phyloP scores from a whole-genome alignment of 2,888 invertebrate species.

The Magallana nippona region DNA sequence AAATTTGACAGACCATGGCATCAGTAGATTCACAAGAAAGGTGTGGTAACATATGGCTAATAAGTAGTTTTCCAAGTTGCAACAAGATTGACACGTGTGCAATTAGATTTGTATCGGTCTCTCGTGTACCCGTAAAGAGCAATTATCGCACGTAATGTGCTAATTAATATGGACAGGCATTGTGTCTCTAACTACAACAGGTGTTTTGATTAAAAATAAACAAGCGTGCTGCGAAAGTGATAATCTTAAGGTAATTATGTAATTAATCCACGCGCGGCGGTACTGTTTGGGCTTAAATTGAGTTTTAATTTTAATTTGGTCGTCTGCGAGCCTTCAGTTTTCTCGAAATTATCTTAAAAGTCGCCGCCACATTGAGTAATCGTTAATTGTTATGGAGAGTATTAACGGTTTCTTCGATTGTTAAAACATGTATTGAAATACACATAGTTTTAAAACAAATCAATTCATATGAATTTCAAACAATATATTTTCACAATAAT shows the following conservation, averaged over 20 bases:
- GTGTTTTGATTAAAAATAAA: slow-evolving; percentile 5
- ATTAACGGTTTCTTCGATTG: too few relatives aligned
- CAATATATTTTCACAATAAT: too few relatives aligned
- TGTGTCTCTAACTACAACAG: background rate
- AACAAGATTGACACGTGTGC: slow-evolving; percentile 32
- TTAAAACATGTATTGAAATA: too few relatives aligned
- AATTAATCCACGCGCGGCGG: background rate
- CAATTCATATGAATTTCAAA: too few relatives aligned
- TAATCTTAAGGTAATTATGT: background rate
- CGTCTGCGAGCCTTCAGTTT: background rate
- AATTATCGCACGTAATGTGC: slow-evolving; percentile 15
- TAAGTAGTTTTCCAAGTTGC: slow-evolving; percentile 26
- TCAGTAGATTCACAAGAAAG: background rate
- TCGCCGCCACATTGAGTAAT: background rate
- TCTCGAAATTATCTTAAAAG: background rate
- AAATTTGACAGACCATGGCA: background rate
- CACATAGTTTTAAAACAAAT: too few relatives aligned
- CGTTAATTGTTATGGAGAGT: background rate
- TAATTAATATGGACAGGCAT: slow-evolving; percentile 1
- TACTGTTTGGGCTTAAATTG: background rate
- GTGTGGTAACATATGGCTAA: background rate
- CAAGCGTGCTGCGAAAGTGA: slow-evolving; percentile 13
- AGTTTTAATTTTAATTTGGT: slow-evolving; percentile 15
- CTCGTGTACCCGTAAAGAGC: background rate
- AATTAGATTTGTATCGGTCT: background rate